Evolutionary conservation across 2,888 invertebrate species (phyloP).

Genomic region (Pherbina coryleti): DNA sequence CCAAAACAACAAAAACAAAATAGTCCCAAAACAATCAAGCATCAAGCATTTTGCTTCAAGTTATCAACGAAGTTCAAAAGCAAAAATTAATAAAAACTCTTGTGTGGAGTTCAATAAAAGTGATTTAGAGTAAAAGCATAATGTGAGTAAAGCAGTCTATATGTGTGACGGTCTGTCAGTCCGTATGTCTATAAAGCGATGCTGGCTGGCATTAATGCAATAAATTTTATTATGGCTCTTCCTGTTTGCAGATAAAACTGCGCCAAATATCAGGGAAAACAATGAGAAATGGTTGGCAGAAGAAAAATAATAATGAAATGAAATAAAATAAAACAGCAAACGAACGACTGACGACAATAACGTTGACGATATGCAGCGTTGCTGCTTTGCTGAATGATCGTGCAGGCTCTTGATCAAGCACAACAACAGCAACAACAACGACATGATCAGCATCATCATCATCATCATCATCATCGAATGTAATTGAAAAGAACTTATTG

Average conservation of each 20-base stretch:
- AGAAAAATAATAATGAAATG: background rate
- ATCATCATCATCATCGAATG: constrained; percentile 34
- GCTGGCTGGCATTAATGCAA: constrained; percentile 37
- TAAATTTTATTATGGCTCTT: constrained; percentile 42
- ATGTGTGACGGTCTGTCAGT: no score
- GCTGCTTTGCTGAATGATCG: background rate
- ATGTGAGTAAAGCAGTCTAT: background rate
- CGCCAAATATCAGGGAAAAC: constrained; percentile 22
- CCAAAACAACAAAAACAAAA: background rate
- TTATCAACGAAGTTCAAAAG: constrained; percentile 12
- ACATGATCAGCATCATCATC: background rate
- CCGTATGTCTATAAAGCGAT: constrained; percentile 16
- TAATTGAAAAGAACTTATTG: constrained; percentile 53
- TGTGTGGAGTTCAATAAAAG: constrained; percentile 26
- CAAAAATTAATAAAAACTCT: constrained; percentile 20
- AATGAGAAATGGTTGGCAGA: background rate
- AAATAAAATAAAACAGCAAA: background rate
- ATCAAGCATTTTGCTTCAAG: constrained; percentile 8
- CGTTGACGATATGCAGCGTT: constrained; percentile 5
- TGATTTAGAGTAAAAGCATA: constrained; percentile 22
- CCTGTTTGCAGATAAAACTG: constrained; percentile 38
- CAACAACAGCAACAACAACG: background rate
- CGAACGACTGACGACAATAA: constrained; percentile 14
- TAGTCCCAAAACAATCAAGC: background rate
- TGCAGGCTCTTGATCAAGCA: background rate